A percentile compares a stretch with the other conserved stretches of the same genome.
These are phyloP conservation scores for Perca schrenkii DNA, from an alignment of 2,113 vertebrate species.

Conservation along the genomic window DNA sequence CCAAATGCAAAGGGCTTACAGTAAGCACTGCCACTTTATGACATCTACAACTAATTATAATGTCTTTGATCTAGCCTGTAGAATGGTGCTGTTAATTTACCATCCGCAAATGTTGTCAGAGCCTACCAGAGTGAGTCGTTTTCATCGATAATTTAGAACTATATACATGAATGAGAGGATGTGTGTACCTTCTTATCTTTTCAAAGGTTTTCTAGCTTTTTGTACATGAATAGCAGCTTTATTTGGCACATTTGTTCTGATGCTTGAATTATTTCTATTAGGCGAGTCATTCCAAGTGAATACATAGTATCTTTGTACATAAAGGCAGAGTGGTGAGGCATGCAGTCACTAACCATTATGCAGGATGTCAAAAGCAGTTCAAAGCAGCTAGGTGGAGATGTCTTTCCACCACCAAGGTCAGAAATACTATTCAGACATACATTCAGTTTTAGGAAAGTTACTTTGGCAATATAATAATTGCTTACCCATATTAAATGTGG, in stretches of 20 bases:
- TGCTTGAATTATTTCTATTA: not conserved
- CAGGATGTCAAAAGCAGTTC: slow-evolving; percentile 20
- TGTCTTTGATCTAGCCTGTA: slow-evolving; percentile 30
- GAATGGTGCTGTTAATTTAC: slow-evolving; percentile 18
- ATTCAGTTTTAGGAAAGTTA: no score
- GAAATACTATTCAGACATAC: not conserved
- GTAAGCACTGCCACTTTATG: slow-evolving; percentile 14
- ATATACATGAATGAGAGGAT: not conserved
- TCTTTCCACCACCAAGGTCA: slow-evolving; percentile 55
- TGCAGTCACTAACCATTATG: slow-evolving; percentile 44
- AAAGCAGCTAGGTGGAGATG: slow-evolving; percentile 43
- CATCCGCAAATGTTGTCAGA: slow-evolving; percentile 18
- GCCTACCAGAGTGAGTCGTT: not conserved
- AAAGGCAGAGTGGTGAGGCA: slow-evolving; percentile 4
- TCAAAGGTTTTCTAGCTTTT: not conserved
- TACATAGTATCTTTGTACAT: slow-evolving; percentile 3
- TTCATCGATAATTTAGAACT: not conserved
- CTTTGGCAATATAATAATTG: no score
- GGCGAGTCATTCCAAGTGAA: slow-evolving; percentile 9
- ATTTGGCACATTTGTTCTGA: not conserved
- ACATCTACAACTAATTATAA: slow-evolving; percentile 29
- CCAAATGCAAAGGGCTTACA: slow-evolving; percentile 35
- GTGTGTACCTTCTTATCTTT: not conserved
- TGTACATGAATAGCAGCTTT: not conserved
- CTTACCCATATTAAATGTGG: no score